phyloP scores from a whole-genome alignment of 2,113 vertebrate species.

The Phyllopteryx taeniolatus region DNA sequence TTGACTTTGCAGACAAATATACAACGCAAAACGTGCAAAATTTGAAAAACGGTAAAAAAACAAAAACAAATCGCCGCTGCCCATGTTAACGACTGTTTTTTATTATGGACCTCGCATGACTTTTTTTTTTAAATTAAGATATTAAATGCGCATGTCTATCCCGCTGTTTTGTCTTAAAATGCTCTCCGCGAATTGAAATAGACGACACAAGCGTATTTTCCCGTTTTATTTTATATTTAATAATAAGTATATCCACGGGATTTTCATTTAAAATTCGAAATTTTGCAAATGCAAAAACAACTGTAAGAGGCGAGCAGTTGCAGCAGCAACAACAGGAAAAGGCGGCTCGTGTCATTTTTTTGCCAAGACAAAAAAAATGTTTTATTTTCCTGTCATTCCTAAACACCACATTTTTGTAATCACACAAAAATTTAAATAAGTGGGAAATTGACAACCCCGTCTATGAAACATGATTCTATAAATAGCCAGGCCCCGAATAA shows the following conservation, averaged over 20 bases:
- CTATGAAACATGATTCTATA: conserved; percentile 53
- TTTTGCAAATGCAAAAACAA: conserved; percentile 14
- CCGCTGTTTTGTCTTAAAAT: background rate
- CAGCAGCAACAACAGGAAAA: conserved; percentile 15
- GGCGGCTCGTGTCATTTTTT: conserved; percentile 5
- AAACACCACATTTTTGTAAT: conserved; percentile 39
- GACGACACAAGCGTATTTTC: conserved; percentile 1
- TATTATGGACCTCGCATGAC: background rate
- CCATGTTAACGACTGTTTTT: background rate
- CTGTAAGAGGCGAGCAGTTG: background rate
- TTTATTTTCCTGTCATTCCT: conserved; percentile 20
- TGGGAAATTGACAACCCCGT: conserved; percentile 6
- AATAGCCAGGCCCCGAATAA: conserved; percentile 57
- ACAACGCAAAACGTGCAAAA: background rate
- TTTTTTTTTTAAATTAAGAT: background rate
- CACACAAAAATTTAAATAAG: conserved; percentile 26
- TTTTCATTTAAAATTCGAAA: conserved; percentile 26
- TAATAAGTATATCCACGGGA: conserved; percentile 3
- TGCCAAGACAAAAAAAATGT: conserved; percentile 27
- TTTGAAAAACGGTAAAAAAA: background rate
- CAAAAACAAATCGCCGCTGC: background rate
- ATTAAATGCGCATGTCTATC: background rate
- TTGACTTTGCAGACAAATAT: conserved; percentile 10
- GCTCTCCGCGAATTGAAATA: background rate
- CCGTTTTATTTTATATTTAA: conserved; percentile 47